phyloP scores from a whole-genome alignment of 1,140 invertebrate genomes.

The Agrilus planipennis region DNA sequence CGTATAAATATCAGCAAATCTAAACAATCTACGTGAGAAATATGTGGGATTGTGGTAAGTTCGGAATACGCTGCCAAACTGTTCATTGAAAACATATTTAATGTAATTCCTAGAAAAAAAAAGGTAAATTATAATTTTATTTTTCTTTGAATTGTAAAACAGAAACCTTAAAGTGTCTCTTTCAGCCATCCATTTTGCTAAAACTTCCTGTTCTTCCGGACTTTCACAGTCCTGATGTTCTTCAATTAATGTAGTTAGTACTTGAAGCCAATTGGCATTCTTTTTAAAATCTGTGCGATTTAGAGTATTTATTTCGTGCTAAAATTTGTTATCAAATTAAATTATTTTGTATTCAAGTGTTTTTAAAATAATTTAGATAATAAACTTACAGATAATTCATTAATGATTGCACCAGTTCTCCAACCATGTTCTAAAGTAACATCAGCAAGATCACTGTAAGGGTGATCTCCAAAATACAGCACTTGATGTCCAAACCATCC shows the following conservation, averaged over 20 bases:
- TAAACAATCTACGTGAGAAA: slow-evolving; percentile 84
- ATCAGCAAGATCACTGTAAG: slow-evolving; percentile 94
- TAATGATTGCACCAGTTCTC: slow-evolving; percentile 96
- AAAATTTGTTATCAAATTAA: slow-evolving; percentile 33
- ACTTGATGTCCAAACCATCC: slow-evolving; percentile 87
- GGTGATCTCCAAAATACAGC: slow-evolving; percentile 95
- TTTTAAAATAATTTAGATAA: background rate
- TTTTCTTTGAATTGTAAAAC: too few relatives aligned
- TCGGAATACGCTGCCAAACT: slow-evolving; percentile 92
- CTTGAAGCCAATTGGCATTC: slow-evolving; percentile 85
- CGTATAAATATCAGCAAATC: slow-evolving; percentile 94
- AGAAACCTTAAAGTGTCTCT: slow-evolving; percentile 74
- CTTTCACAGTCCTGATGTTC: slow-evolving; percentile 73
- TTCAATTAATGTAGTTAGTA: slow-evolving; percentile 84
- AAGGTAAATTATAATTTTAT: too few relatives aligned
- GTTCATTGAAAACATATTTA: slow-evolving; percentile 84
- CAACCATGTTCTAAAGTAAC: slow-evolving; percentile 92
- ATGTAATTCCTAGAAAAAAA: slow-evolving; percentile 61
- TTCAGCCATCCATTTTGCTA: slow-evolving; percentile 74
- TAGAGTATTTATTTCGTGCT: slow-evolving; percentile 87
- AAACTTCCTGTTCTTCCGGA: slow-evolving; percentile 50
- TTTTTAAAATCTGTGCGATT: slow-evolving; percentile 77
- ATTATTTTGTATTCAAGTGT: background rate
- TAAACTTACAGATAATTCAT: slow-evolving; percentile 65
- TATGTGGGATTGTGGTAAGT: slow-evolving; percentile 97